Evolutionary conservation across 2,113 vertebrate species (phyloP), one percentile per base, ranked within the genome.

Genomic region (Epinephelus fuscoguttatus): DNA sequence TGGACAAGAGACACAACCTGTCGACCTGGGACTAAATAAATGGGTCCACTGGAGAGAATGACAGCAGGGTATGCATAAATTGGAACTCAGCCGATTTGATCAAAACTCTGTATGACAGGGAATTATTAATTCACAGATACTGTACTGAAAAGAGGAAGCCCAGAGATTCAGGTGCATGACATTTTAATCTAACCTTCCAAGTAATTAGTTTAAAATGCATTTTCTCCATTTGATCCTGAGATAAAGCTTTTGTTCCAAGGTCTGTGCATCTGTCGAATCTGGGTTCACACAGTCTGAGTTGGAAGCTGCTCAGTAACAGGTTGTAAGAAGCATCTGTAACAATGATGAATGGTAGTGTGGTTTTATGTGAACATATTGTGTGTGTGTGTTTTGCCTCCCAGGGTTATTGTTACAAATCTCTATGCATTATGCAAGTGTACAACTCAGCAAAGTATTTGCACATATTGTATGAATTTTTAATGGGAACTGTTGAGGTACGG

Each of bases 41-140:
- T 27, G 45, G 37, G 62, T 42, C 63, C 70, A 27, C 59, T 55
- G 59, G 67, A 52, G n/a, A 60, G 69, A 75, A 15, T 37, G 81
- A 70, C 66, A 78, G 49, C 73, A 63, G 56, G 13, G 19, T n/a
- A 18, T 8, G 63, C 64, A 71, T 60, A 52, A 72, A 86, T 45
- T 50, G 21, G 5, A 42, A 12, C 47, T 12, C 18, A 18, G 25
- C 4, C 1, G 0, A 30, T 50, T 64, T 78, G 77, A 81, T 85
- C 15, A 74, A 68, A 76, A 68, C 21, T 3, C 33, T 17, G 2
- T 19, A 27, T 82, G 85, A 81, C 56, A 78, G 67, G 23, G 59
- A 78, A 57, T 86, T 70, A 84, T 86, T 75, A 61, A 82, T 83
- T 82, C 42, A 80, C 64, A 3, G 14, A 64, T 33, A 14, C 7